Evolutionary conservation across 2,113 vertebrate species (phyloP).

Genomic region (Zosterops lateralis): DNA sequence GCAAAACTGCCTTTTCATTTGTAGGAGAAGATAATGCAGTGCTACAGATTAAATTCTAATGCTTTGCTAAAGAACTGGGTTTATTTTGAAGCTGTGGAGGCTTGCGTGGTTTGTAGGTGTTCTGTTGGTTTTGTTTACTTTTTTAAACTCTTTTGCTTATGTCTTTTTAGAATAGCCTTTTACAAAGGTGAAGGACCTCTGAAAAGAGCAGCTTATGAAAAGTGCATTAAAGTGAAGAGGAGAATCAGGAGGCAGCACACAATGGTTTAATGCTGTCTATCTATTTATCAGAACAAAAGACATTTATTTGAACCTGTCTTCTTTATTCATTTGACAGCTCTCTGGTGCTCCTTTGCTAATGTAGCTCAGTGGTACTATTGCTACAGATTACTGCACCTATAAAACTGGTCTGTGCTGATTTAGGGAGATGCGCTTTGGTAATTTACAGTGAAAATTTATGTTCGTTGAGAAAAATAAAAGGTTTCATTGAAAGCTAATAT

Average conservation of each 20-base stretch:
- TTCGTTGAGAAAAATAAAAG: not conserved
- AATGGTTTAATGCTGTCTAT: not conserved
- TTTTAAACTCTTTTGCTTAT: not conserved
- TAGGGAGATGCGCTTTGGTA: not conserved
- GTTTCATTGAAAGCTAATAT: not conserved
- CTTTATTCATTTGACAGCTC: slow-evolving; percentile 4
- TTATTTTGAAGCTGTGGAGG: not conserved
- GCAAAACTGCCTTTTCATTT: not conserved
- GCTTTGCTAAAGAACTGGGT: not conserved
- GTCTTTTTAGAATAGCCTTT: not conserved
- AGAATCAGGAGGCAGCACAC: not conserved
- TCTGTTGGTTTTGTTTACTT: not conserved
- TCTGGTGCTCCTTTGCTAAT: not conserved
- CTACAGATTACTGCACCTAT: slow-evolving; percentile 24
- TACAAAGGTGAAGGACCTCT: not conserved
- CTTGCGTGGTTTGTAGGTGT: not conserved
- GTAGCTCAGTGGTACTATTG: slow-evolving; percentile 4
- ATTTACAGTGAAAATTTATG: slow-evolving; percentile 36
- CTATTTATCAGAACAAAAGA: slow-evolving; percentile 32
- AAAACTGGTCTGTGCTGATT: not conserved
- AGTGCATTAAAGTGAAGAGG: not conserved
- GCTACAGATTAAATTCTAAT: not conserved
- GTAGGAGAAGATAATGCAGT: not conserved
- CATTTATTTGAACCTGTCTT: slow-evolving; percentile 2
- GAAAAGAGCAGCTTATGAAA: not conserved